Percentiles rank a stretch among this genome's conserved stretches.
phyloP scores from a whole-genome alignment of 1,140 invertebrate species.

The Pseudachorutes palmiensis region DNA sequence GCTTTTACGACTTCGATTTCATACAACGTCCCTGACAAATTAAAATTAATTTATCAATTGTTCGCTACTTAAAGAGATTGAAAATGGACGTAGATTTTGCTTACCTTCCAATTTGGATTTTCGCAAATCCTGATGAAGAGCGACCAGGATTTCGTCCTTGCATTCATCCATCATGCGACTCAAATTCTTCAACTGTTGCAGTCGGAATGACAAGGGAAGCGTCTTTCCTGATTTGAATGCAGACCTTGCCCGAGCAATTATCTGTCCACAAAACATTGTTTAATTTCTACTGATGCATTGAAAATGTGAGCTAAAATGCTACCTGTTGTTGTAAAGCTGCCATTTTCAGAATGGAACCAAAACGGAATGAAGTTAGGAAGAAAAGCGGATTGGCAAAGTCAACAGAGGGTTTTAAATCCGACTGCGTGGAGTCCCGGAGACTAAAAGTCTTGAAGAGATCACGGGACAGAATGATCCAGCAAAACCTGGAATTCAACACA shows the following conservation, averaged over 20 bases:
- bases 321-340: background rate
- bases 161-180: background rate
- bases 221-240: background rate
- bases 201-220: background rate
- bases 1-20: conserved; percentile 25
- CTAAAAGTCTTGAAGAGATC: too few species aligned
- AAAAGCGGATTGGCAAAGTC: too few species aligned
- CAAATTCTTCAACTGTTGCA: background rate
- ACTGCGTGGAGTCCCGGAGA: too few species aligned
- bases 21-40: background rate
- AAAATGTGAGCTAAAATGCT: too few species aligned
- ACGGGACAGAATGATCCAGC: too few species aligned
- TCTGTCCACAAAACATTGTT: background rate
- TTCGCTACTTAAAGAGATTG: too few species aligned
- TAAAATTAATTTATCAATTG: too few species aligned
- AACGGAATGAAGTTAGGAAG: background rate
- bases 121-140: background rate
- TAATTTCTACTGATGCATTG: background rate
- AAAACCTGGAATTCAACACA: too few species aligned
- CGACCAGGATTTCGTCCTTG: background rate
- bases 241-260: background rate
- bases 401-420: too few species aligned
- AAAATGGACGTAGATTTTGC: too few species aligned
- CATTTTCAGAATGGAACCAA: background rate
- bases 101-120: background rate